Percentiles rank a stretch among this genome's conserved stretches.
Evolutionary conservation across 2,888 invertebrate genomes (phyloP).

Genomic region (Tenthredo scrophulariae): DNA sequence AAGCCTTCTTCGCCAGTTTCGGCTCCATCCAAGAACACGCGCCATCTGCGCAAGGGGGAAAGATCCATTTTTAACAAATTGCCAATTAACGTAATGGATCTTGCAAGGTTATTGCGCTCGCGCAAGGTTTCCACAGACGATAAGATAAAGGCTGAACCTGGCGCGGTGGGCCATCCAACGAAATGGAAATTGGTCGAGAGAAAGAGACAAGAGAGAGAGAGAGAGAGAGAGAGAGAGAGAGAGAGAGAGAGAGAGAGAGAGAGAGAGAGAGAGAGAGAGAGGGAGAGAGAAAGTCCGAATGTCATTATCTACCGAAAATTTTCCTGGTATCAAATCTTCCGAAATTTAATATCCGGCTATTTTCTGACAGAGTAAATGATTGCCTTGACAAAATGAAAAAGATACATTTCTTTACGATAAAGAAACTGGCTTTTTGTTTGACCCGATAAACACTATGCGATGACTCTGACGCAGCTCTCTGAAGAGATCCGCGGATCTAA

Average conservation of each 20-base stretch:
- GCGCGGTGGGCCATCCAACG: not conserved
- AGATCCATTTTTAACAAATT: conserved; percentile 40
- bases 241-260: not conserved
- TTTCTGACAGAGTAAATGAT: not conserved
- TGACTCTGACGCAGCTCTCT: not conserved
- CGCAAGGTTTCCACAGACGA: conserved; percentile 50
- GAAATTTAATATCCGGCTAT: not conserved
- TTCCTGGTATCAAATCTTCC: not conserved
- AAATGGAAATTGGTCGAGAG: not conserved
- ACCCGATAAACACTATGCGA: conserved; percentile 9
- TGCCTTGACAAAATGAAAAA: not conserved
- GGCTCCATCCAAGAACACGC: conserved; percentile 19
- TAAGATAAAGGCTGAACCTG: conserved; percentile 47
- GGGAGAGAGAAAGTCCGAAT: not conserved
- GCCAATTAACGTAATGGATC: conserved; percentile 45
- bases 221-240: not conserved
- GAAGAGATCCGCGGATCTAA: conserved; percentile 17
- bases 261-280: not conserved
- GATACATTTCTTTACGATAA: not conserved
- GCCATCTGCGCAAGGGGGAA: conserved; percentile 29
- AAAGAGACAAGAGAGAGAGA: not conserved
- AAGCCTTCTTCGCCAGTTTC: not conserved
- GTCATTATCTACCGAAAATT: not conserved
- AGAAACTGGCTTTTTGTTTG: not conserved
- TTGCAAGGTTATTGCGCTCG: conserved; percentile 45